These are phyloP conservation scores for Laspeyria flexula DNA, from an alignment of 2,888 invertebrate species.

Conservation along the genomic window DNA sequence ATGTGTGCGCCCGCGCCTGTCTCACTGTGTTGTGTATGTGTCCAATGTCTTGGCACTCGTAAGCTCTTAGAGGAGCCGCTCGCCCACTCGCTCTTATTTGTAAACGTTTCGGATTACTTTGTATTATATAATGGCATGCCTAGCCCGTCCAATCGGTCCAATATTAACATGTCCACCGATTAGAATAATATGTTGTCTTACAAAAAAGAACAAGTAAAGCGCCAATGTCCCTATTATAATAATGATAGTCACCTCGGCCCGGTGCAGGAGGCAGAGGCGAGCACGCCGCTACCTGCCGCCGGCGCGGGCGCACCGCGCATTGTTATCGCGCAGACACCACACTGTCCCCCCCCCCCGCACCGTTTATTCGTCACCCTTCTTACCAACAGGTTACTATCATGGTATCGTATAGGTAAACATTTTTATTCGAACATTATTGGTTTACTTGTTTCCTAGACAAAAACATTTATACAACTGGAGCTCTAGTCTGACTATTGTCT, in stretches of 20 bases:
- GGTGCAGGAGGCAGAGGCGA: neutral
- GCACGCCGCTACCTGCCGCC: slow-evolving; percentile 6
- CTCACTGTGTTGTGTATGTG: slow-evolving; percentile 37
- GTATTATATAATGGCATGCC: no score
- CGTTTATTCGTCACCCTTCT: neutral
- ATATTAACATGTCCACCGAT: no score
- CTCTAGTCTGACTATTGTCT: no score
- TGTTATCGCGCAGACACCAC: slow-evolving; percentile 8
- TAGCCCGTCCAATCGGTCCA: no score
- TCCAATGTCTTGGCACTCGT: slow-evolving; percentile 34
- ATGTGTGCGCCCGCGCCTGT: slow-evolving; percentile 32
- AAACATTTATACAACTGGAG: no score
- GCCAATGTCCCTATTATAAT: no score
- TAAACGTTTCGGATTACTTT: neutral
- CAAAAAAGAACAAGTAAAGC: no score
- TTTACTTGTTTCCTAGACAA: no score
- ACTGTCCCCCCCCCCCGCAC: neutral
- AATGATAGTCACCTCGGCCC: no score
- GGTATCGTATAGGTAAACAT: slow-evolving; percentile 1
- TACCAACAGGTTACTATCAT: slow-evolving; percentile 11
- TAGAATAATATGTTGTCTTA: no score
- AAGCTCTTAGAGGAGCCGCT: slow-evolving; percentile 32
- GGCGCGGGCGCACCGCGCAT: neutral
- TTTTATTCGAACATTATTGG: no score
- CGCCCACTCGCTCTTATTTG: slow-evolving; percentile 5